These are phyloP conservation scores for Notoglanidium macrostoma DNA, from an alignment of 2,797 vertebrate genomes.

Conservation along the genomic window DNA sequence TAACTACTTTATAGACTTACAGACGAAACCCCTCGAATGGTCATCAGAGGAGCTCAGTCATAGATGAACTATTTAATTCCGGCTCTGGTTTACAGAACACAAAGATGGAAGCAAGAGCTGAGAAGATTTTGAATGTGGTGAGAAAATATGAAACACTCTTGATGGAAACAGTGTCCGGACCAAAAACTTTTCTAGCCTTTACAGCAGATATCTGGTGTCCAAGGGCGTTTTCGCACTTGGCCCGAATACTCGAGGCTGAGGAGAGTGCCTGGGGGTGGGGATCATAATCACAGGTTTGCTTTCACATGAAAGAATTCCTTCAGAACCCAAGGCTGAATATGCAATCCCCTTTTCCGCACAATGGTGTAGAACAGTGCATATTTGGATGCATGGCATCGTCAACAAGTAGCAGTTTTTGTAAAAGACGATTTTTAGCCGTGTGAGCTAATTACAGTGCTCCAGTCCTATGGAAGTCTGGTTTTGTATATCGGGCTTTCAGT, in stretches of 20 bases:
- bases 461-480: no score
- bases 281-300: neutral
- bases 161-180: neutral
- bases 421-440: neutral
- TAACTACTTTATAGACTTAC: constrained; percentile 7
- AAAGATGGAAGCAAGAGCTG: neutral
- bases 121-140: neutral
- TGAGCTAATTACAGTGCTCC: neutral
- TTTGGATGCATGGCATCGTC: neutral
- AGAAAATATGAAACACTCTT: neutral
- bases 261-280: no score
- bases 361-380: neutral
- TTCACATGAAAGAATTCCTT: neutral
- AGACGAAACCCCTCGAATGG: neutral
- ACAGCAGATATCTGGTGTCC: neutral
- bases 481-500: neutral
- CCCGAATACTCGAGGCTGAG: neutral
- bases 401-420: neutral
- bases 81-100: neutral
- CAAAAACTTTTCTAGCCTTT: neutral
- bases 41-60: neutral
- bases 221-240: neutral
- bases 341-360: neutral
- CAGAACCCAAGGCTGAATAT: neutral
- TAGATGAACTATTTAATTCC: neutral